Base-by-base conservation (phyloP, 2,797 vertebrate genomes). In the Ceyx erithaca region DNA sequence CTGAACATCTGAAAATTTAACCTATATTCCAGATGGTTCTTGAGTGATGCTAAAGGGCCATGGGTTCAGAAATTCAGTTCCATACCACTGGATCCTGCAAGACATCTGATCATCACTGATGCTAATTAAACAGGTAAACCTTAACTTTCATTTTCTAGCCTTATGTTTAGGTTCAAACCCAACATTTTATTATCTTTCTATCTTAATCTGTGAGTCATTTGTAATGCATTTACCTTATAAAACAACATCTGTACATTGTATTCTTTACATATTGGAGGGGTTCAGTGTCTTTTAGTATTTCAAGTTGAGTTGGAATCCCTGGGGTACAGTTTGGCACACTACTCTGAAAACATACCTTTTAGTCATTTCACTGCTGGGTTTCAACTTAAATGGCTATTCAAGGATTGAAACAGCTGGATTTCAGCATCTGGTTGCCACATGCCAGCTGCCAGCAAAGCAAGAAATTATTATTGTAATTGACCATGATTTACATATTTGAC, bases 391-490 rank as follows among this genome's bases (percentile, higher is more conserved):
- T 41, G 75, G 21, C 71, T 80, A 46, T 48, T 61, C 0, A 1
- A 81, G 54, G 85, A 35, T 91, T 95, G 92, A 81, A 92, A 77
- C 80, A 93, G 90, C 88, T 91, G 87, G 83, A 82, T 90, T 91
- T 91, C 72, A 81, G 77, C 23, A 7, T 77, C 80, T 72, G 85
- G 45, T 80, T 89, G 63, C 78, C 70, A 84, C 80, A 84, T 91
- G 80, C 68, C 78, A 88, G 70, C 80, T 84, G 78, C 83, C 13
- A 43, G 80, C 49, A 64, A 90, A 86, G 68, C 77, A 88, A 92
- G 71, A 48, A 80, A 80, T 86, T 90, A 45, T 86, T 90, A 45
- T 64, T 87, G 28, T 49, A 51, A 15, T n/a, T 12, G 18, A 64
- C 35, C 5, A 4, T 75, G 78, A 92, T 88, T 94, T 93, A 88